phyloP scores from a whole-genome alignment of 2,113 vertebrate genomes.

The Myrmophylax atrothorax region DNA sequence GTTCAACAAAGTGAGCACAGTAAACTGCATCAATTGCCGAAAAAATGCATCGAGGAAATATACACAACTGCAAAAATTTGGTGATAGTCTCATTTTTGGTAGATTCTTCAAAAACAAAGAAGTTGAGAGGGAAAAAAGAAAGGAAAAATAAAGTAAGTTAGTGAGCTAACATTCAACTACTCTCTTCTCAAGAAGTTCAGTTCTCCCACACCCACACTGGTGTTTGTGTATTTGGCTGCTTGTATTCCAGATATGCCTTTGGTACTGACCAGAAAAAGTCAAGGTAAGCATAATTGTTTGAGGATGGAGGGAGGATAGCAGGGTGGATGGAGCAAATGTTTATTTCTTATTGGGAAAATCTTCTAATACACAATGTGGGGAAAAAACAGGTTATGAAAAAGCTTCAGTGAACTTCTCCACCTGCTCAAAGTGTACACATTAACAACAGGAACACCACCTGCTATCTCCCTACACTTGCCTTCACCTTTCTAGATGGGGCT shows the following conservation, averaged over 20 bases:
- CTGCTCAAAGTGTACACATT: neutral
- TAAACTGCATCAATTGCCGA: slow-evolving; percentile 98
- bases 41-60: slow-evolving; percentile 99
- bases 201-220: neutral
- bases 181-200: neutral
- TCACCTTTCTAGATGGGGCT: neutral
- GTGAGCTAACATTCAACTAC: neutral
- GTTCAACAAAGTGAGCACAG: slow-evolving; percentile 96
- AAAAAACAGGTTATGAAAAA: neutral
- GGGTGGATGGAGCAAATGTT: neutral
- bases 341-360: neutral
- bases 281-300: neutral
- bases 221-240: neutral
- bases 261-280: neutral
- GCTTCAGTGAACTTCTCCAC: neutral
- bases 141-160: neutral
- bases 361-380: neutral
- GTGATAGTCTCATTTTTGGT: slow-evolving; percentile 99
- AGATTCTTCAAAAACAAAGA: slow-evolving; percentile 82
- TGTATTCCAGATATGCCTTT: neutral
- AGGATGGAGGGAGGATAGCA: neutral
- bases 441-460: neutral
- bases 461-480: neutral
- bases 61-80: slow-evolving; percentile 97
- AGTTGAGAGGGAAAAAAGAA: neutral